Evolutionary conservation across 2,797 vertebrate genomes (phyloP).

Genomic region (Lagocephalus sceleratus): DNA sequence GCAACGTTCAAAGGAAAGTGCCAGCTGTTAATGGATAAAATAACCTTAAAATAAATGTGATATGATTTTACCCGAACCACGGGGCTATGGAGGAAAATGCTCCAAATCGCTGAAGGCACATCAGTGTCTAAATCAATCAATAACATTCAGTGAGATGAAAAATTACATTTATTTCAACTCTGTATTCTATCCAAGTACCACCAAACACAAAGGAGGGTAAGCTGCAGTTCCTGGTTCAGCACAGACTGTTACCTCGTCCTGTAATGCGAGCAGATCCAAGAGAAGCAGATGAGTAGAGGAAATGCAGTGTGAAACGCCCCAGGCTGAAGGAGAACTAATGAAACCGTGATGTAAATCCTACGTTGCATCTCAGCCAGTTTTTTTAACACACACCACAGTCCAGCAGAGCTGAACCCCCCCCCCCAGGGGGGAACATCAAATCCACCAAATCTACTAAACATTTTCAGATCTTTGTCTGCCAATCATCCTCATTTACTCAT

Average conservation of each 20-base stretch:
- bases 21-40: conserved; percentile 63
- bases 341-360: conserved; percentile 64
- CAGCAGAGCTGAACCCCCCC: conserved; percentile 57
- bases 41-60: conserved; percentile 59
- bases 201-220: conserved; percentile 18
- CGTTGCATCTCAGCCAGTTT: conserved; percentile 66
- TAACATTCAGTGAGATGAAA: conserved; percentile 33
- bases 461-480: conserved; percentile 23
- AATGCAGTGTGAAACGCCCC: conserved; percentile 64
- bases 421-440: conserved; percentile 48
- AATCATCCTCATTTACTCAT: conserved; percentile 23
- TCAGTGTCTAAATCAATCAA: conserved; percentile 56
- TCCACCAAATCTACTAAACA: conserved; percentile 40
- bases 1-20: conserved; percentile 55
- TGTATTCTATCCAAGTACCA: conserved; percentile 21
- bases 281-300: conserved; percentile 63
- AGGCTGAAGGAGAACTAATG: conserved; percentile 63
- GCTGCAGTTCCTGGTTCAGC: conserved; percentile 24
- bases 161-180: conserved; percentile 28
- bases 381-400: conserved; percentile 60
- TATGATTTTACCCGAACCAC: conserved; percentile 51
- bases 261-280: conserved; percentile 57
- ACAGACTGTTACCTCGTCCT: conserved; percentile 50
- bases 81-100: conserved; percentile 30
- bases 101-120: conserved; percentile 36